Conservation (phyloP, 1,140 invertebrate species). For the Mycetomoellerius zeteki region DNA sequence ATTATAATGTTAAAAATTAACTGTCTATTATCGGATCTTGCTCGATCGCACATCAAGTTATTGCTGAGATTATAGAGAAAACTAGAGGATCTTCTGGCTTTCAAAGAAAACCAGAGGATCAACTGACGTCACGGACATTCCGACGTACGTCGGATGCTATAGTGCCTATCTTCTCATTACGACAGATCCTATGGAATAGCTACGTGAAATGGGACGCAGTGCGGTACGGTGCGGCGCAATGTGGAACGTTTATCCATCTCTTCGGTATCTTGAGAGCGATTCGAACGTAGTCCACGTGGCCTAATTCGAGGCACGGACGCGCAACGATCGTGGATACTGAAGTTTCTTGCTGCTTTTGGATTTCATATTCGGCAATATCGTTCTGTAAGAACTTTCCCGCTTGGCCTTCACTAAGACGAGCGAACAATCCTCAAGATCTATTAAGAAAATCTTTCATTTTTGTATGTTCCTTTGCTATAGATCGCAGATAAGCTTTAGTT, state of each 20-base stretch:
- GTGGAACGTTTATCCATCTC: constrained; percentile 36
- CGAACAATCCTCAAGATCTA: neutral
- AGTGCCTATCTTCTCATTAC: constrained; percentile 43
- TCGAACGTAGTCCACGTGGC: constrained; percentile 29
- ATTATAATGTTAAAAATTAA: neutral
- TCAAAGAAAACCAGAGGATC: constrained; percentile 3
- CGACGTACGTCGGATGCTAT: constrained; percentile 13
- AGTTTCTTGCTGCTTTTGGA: constrained; percentile 49
- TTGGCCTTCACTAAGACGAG: constrained; percentile 18
- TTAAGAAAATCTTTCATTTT: constrained; percentile 28
- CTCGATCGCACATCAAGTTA: neutral
- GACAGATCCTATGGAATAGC: neutral
- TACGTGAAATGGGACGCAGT: constrained; percentile 21
- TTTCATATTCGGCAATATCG: constrained; percentile 56
- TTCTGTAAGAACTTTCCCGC: constrained; percentile 8
- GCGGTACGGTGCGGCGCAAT: neutral
- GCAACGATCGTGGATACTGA: constrained; percentile 32
- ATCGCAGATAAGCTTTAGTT: constrained; percentile 4
- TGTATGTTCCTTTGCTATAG: neutral
- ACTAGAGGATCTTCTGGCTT: neutral
- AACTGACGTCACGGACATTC: neutral
- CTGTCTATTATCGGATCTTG: neutral
- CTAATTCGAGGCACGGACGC: constrained; percentile 55
- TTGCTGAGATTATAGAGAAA: neutral
- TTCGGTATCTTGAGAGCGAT: constrained; percentile 39